Evolutionary conservation across 1,140 invertebrate genomes (phyloP).

Genomic region (Lanistes nyassanus): DNA sequence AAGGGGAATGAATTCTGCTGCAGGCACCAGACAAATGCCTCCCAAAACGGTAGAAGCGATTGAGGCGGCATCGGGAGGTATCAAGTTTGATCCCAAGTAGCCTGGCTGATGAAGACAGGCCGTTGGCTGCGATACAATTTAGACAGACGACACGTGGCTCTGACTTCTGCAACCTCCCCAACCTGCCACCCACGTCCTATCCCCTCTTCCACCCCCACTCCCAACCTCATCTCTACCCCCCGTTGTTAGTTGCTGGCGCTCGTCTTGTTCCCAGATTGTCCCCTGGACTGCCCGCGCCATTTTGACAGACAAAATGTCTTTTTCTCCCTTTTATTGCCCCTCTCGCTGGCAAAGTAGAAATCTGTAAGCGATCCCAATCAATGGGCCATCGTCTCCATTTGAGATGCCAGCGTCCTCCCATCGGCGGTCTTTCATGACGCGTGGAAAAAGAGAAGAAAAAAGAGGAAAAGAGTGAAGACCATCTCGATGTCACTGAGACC

Average conservation of each 20-base stretch:
- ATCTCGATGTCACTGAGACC: too few species aligned
- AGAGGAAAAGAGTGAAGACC: too few species aligned
- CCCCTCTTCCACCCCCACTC: background rate
- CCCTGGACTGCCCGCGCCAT: too few species aligned
- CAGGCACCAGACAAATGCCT: background rate
- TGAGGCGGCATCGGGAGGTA: background rate
- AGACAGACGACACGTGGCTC: background rate
- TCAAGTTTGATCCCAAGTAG: background rate
- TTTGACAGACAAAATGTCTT: background rate
- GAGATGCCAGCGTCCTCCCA: too few species aligned
- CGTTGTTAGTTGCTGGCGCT: background rate
- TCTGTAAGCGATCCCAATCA: constrained; percentile 8
- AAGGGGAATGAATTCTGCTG: background rate
- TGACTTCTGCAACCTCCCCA: constrained; percentile 5
- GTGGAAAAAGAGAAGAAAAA: too few species aligned
- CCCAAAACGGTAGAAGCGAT: background rate
- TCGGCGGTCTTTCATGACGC: too few species aligned
- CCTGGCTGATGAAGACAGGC: background rate
- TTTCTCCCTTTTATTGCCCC: background rate
- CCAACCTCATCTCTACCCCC: background rate
- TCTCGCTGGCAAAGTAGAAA: background rate
- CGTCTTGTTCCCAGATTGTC: background rate
- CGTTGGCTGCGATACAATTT: constrained; percentile 13
- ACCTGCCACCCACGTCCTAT: background rate
- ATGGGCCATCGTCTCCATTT: background rate